Evolutionary conservation across 2,888 invertebrate genomes (phyloP).

Genomic region (Aphrophora alni): DNA sequence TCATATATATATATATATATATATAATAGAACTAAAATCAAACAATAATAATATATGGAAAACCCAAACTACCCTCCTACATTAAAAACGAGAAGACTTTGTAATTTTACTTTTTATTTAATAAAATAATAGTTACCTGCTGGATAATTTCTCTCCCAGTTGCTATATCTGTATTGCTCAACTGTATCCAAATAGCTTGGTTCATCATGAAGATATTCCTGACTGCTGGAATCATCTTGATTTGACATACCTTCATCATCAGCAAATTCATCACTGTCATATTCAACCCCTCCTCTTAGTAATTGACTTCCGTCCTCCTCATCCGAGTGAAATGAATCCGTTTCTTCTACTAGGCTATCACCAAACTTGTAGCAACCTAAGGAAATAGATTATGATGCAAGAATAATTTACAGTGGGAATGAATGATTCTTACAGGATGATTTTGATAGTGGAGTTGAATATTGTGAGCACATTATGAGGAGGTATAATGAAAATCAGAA

Average conservation of each 20-base stretch:
- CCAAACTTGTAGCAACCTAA: conserved; percentile 73
- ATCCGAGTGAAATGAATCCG: conserved; percentile 80
- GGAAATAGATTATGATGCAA: conserved; percentile 15
- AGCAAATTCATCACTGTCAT: conserved; percentile 63
- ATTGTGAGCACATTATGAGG: too few species aligned
- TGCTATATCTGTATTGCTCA: conserved; percentile 35
- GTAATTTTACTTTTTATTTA: too few species aligned
- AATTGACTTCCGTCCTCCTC: conserved; percentile 53
- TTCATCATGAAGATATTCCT: conserved; percentile 61
- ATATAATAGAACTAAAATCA: too few species aligned
- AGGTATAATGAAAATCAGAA: too few species aligned
- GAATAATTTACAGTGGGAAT: too few species aligned
- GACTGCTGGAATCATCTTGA: conserved; percentile 62
- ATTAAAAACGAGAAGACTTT: too few species aligned
- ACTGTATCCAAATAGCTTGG: conserved; percentile 54
- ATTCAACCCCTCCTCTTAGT: conserved; percentile 59
- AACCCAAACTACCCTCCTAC: too few species aligned
- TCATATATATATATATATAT: too few species aligned
- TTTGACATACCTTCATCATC: conserved; percentile 65
- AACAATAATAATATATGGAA: too few species aligned
- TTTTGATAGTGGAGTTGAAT: too few species aligned
- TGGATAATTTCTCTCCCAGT: conserved; percentile 33
- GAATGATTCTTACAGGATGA: too few species aligned
- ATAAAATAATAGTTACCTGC: conserved; percentile 9
- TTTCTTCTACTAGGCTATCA: conserved; percentile 67